phyloP scores from a whole-genome alignment of 1,140 invertebrate genomes.

The Stegodyphus dumicola region DNA sequence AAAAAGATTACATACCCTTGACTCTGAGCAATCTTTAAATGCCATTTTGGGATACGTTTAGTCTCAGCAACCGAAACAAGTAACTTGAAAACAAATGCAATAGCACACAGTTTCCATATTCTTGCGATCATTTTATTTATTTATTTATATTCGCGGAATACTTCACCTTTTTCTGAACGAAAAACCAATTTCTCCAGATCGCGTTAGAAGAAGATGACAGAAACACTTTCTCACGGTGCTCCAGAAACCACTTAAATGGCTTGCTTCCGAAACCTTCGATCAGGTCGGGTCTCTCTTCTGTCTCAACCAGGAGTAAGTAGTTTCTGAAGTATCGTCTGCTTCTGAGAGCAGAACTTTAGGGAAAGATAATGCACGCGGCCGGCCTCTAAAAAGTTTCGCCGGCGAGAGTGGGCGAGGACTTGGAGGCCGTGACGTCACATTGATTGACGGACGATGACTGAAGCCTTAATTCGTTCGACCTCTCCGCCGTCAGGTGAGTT shows the following conservation, averaged over 20 bases:
- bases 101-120: background rate
- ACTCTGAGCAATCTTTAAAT: constrained; percentile 67
- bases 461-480: constrained; percentile 23
- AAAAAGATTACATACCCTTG: constrained; percentile 66
- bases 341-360: background rate
- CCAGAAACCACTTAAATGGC: background rate
- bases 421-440: constrained; percentile 10
- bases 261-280: no score
- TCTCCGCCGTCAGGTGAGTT: constrained; percentile 10
- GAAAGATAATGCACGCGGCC: background rate
- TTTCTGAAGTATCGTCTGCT: background rate
- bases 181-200: background rate
- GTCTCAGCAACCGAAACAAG: background rate
- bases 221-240: no score
- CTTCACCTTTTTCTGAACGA: background rate
- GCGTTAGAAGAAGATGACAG: no score
- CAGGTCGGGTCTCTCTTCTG: no score
- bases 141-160: background rate
- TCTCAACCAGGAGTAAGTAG: background rate
- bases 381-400: background rate
- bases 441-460: constrained; percentile 27
- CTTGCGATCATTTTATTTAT: background rate
- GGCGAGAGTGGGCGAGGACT: constrained; percentile 17
- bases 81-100: background rate
- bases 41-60: constrained; percentile 67